Evolutionary conservation across 2,113 vertebrate genomes (phyloP), one percentile per base, ranked within the genome.

Genomic region (Xiphias gladius): DNA sequence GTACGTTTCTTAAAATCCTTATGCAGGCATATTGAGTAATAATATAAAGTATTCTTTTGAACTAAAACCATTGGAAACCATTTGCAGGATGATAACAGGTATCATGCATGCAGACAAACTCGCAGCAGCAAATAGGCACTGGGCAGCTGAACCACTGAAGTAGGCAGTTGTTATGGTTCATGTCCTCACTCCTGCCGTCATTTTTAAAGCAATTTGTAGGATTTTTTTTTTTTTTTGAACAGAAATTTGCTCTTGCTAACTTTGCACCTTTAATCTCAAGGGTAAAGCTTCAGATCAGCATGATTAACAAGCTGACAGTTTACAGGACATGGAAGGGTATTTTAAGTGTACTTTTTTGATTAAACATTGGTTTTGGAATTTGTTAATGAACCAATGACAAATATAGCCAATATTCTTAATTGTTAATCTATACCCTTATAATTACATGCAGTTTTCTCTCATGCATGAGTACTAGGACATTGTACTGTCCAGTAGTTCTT

Each of bases 91-190:
- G 64, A 80, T 70, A 71, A 72, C 55, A 77, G 74, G 77, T 72
- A 84, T 41, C 41, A 75, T 9, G 20, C 63, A 43, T 4, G 9
- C 22, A 62, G 24, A 83, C 52, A 79, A 54, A 20, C 46, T 68
- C 30, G 48, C 72, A 82, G 62, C 52, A 82, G 82, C 80, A 88
- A 72, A 88, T 86, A 76, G 76, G n/a, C 17, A 59, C 73, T 73
- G 43, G 82, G 75, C 58, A 43, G 83, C 73, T 37, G 43, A 65
- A 73, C 39, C 59, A 83, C 77, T 83, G 79, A 85, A 78, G 80
- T 76, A 73, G 43, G n/a, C 54, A 73, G 76, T 82, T 70, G 70
- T 72, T 73, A 83, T 30, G 43, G 68, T 81, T 67, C 71, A 62
- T 79, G 58, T 83, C 65, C 62, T 63, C 43, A 6, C 12, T 73